phyloP scores from a whole-genome alignment of 2,113 vertebrate genomes.

The Syngnathus typhle region DNA sequence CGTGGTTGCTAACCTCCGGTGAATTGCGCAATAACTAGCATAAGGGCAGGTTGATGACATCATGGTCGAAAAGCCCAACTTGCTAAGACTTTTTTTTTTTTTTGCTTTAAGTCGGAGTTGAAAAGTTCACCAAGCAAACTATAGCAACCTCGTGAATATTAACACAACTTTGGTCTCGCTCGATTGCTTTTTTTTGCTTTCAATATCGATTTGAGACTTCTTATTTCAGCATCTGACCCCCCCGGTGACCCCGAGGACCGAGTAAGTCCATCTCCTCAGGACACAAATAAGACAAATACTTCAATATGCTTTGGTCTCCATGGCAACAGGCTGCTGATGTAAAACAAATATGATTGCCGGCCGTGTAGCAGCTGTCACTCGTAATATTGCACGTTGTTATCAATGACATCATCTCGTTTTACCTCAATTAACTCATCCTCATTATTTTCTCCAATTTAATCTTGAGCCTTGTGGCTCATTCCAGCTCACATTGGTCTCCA shows the following conservation, averaged over 20 bases:
- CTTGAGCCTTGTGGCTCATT: too few relatives aligned
- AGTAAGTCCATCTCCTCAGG: not conserved
- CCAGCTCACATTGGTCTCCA: too few relatives aligned
- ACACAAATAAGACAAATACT: slow-evolving; percentile 21
- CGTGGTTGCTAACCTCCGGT: too few relatives aligned
- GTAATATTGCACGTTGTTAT: slow-evolving; percentile 22
- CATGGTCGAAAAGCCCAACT: too few relatives aligned
- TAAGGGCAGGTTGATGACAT: too few relatives aligned
- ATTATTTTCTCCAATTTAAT: slow-evolving; percentile 9
- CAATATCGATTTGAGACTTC: not conserved
- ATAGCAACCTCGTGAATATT: slow-evolving; percentile 3
- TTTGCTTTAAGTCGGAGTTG: slow-evolving; percentile 8
- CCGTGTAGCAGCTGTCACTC: slow-evolving; percentile 30
- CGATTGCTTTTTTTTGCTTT: too few relatives aligned
- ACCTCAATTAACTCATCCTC: not conserved
- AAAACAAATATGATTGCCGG: slow-evolving; percentile 23
- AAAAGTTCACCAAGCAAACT: slow-evolving; percentile 33
- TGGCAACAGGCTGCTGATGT: slow-evolving; percentile 16
- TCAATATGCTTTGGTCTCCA: slow-evolving; percentile 26
- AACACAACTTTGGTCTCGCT: not conserved
- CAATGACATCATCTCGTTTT: not conserved
- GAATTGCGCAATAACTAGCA: too few relatives aligned
- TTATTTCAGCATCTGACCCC: not conserved
- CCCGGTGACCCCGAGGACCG: not conserved
- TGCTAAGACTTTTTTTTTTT: too few relatives aligned